These are phyloP conservation scores for Grus americana DNA, from an alignment of 2,113 vertebrate genomes.

Conservation along the genomic window DNA sequence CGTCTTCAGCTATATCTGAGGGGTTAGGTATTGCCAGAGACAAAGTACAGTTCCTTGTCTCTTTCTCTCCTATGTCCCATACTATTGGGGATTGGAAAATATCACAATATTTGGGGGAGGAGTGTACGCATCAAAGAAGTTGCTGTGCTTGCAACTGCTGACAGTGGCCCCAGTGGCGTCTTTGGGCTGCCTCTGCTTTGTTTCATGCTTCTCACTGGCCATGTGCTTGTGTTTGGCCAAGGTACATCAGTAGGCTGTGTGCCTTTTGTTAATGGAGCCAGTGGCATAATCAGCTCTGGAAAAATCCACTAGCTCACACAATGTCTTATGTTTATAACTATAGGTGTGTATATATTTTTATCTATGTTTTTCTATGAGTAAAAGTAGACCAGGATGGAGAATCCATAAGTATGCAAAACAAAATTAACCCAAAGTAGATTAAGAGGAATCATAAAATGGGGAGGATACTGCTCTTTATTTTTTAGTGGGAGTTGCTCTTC, in stretches of 20 bases:
- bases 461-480: neutral
- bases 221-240: neutral
- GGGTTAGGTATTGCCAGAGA: neutral
- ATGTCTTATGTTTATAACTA: neutral
- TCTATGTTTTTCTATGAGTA: neutral
- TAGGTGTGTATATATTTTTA: neutral
- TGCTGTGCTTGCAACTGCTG: neutral
- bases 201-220: neutral
- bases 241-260: neutral
- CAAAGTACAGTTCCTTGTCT: fast-evolving
- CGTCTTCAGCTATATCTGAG: neutral
- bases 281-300: neutral
- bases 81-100: neutral
- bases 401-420: neutral
- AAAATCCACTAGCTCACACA: neutral
- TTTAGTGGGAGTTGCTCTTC: neutral
- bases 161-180: neutral
- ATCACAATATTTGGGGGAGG: neutral
- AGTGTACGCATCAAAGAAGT: neutral
- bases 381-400: neutral
- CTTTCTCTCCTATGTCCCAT: neutral
- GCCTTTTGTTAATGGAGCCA: neutral
- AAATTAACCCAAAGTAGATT: neutral
- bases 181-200: neutral
- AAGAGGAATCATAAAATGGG: neutral